These are phyloP conservation scores for Cheilosia pagana DNA, from an alignment of 2,888 invertebrate genomes.

Conservation along the genomic window DNA sequence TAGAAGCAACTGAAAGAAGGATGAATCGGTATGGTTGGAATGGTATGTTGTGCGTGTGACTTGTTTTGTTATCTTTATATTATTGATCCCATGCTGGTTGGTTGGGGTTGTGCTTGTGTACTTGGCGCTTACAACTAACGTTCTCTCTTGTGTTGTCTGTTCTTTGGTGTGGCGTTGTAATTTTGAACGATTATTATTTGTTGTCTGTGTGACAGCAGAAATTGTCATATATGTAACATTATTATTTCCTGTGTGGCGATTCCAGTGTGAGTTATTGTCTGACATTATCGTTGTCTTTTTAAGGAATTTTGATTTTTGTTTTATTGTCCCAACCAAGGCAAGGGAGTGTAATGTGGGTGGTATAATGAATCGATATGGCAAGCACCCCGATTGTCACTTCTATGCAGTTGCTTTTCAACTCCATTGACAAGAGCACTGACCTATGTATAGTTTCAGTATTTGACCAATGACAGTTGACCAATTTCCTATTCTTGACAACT, in stretches of 20 bases:
- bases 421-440: too few species aligned
- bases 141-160: neutral
- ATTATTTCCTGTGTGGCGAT: constrained; percentile 8
- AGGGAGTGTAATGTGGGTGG: too few species aligned
- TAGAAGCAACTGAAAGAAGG: too few species aligned
- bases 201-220: constrained; percentile 45
- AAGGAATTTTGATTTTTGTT: neutral
- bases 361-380: too few species aligned
- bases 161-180: constrained; percentile 18
- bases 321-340: too few species aligned
- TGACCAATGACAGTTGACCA: too few species aligned
- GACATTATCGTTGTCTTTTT: constrained; percentile 34
- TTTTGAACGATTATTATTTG: constrained; percentile 48
- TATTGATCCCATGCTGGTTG: constrained; percentile 40
- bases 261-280: constrained; percentile 34
- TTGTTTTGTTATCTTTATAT: constrained; percentile 35
- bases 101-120: neutral
- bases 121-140: neutral
- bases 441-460: too few species aligned
- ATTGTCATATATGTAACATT: constrained; percentile 40
- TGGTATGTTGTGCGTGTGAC: constrained; percentile 1
- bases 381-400: too few species aligned
- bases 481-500: too few species aligned
- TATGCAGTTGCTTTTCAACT: too few species aligned
- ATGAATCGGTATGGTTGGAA: neutral